These are phyloP conservation scores for Proctacanthus coquilletti DNA, from an alignment of 1,140 invertebrate species.

Conservation along the genomic window DNA sequence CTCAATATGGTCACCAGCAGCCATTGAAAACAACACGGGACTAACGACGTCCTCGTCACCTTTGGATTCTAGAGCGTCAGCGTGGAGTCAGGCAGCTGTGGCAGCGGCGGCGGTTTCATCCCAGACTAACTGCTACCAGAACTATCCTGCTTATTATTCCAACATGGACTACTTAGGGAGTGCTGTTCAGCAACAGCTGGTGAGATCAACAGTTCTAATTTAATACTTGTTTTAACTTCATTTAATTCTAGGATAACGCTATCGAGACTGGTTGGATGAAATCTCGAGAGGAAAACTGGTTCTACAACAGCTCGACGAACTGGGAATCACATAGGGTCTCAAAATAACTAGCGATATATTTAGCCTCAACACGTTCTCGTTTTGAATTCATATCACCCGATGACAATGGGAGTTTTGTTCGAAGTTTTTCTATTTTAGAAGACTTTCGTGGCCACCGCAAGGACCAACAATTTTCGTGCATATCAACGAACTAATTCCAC, in stretches of 20 bases:
- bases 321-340: neutral
- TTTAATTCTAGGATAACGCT: slow-evolving; percentile 2
- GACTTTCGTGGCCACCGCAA: too few species aligned
- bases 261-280: slow-evolving; percentile 2
- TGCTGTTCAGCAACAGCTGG: slow-evolving; percentile 1
- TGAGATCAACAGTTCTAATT: neutral
- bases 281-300: slow-evolving; percentile 3
- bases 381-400: too few species aligned
- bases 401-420: too few species aligned
- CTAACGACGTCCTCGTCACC: neutral
- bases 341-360: too few species aligned
- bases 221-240: neutral
- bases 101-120: neutral
- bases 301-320: neutral
- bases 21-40: neutral
- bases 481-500: too few species aligned
- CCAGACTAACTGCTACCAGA: slow-evolving; percentile 1
- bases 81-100: neutral
- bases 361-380: too few species aligned
- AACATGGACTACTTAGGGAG: slow-evolving; percentile 3
- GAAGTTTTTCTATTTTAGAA: too few species aligned
- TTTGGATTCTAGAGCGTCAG: neutral
- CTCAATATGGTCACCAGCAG: slow-evolving; percentile 1
- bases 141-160: slow-evolving; percentile 2
- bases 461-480: too few species aligned